Base-by-base conservation (phyloP, 2,888 invertebrate genomes). In the Lasioglossum leucozonium region DNA sequence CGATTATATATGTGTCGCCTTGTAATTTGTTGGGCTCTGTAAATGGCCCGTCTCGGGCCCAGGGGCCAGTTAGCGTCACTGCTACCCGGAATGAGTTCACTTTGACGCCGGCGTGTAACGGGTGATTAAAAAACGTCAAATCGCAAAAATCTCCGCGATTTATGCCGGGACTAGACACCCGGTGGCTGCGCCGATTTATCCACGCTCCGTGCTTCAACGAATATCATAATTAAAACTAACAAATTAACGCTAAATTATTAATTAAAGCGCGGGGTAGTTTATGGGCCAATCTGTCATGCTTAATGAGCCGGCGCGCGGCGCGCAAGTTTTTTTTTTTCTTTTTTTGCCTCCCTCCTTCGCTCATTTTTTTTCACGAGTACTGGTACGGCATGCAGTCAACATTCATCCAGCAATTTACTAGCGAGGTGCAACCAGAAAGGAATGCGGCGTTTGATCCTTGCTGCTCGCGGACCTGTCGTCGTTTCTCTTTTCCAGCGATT, bases 231-330 rank as follows among this genome's bases (percentile, higher is more conserved):
- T 65, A 30, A 65, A 34, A 65, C 30, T 65, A 65, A 65, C 65
- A 65, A 65, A 65, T 65, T 65, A 65, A 65, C 34, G 8, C 18
- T 65, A 34, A 65, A 65, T 65, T 65, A 65, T 65, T 65, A 65
- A 65, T 65, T 34, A 34, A 34, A 65, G 8, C 65, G 3, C 34
- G 34, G 8, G 34, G 18, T 22, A 65, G 30, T 16, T 65, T 65
- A 65, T 65, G 8, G 4, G 16, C 30, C 34, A 22, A 65, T 65
- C 18, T 65, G 34, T 65, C 65, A 65, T 65, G 34, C 30, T 65
- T 65, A 65, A 65, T 65, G 65, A 65, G 30, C 8, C 18, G 34
- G 22, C 51, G 65, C 18, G 34, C 65, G 18, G 18, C 16, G 16
- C 18, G 34, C 8, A 34, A 18, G 65, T 30, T 22, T 30, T 30